phyloP scores from a whole-genome alignment of 2,797 vertebrate genomes.

The Notoglanidium macrostoma region DNA sequence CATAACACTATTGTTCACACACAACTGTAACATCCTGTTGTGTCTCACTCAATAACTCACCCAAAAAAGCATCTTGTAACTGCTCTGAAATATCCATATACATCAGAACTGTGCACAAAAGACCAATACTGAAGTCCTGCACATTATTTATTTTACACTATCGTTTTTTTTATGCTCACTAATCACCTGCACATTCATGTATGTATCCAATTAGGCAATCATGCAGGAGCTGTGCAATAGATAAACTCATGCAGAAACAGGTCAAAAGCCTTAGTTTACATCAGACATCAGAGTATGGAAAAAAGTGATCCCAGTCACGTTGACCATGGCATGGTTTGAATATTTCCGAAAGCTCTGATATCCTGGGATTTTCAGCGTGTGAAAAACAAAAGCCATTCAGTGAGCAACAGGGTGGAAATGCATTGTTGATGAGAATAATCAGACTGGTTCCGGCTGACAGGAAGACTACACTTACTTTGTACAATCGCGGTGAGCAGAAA shows the following conservation, averaged over 20 bases:
- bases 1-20: slow-evolving; percentile 56
- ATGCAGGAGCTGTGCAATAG: background rate
- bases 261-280: background rate
- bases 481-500: background rate
- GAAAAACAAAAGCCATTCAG: background rate
- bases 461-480: background rate
- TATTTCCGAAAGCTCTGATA: background rate
- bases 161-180: too few species aligned
- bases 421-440: background rate
- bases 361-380: background rate
- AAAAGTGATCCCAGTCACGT: background rate
- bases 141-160: background rate
- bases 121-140: background rate
- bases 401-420: background rate
- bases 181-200: background rate
- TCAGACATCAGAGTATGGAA: background rate
- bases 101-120: background rate
- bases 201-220: background rate
- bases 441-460: background rate
- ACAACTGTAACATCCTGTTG: slow-evolving; percentile 52
- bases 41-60: background rate
- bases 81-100: background rate
- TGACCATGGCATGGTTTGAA: background rate
- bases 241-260: background rate
- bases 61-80: too few species aligned